phyloP scores from a whole-genome alignment of 2,888 invertebrate species.

The Galerucella nymphaeae region DNA sequence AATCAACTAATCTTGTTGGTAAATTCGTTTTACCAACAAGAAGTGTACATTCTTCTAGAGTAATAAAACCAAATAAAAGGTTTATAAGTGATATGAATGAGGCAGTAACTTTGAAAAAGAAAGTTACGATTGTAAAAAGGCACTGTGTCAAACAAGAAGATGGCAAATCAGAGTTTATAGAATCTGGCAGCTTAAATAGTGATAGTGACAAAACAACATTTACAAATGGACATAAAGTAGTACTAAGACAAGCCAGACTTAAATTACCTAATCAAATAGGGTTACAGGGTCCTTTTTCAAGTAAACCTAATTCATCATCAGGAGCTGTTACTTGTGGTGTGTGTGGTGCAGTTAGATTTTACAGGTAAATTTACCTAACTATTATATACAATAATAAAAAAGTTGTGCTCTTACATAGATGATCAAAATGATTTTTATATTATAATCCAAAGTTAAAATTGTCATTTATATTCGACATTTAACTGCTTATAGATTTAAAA shows the following conservation, averaged over 20 bases:
- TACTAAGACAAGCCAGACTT: constrained; percentile 68
- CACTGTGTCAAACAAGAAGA: constrained; percentile 45
- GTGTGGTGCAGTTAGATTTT: constrained; percentile 81
- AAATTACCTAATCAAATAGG: constrained; percentile 58
- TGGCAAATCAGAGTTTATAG: constrained; percentile 41
- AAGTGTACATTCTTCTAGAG: constrained; percentile 86
- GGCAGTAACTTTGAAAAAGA: constrained; percentile 59
- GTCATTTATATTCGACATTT: too few relatives aligned
- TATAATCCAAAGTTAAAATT: too few relatives aligned
- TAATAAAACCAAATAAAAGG: constrained; percentile 89
- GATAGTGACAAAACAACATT: constrained; percentile 59
- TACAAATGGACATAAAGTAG: constrained; percentile 72
- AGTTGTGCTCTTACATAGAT: too few relatives aligned
- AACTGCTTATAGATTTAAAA: too few relatives aligned
- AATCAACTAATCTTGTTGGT: constrained; percentile 63
- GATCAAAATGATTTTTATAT: too few relatives aligned
- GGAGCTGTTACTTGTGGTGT: constrained; percentile 81
- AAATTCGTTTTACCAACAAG: constrained; percentile 83
- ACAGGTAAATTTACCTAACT: constrained; percentile 58
- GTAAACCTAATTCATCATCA: constrained; percentile 62
- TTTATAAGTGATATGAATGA: constrained; percentile 73
- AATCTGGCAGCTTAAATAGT: constrained; percentile 46
- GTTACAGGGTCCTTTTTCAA: constrained; percentile 77
- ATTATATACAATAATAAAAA: too few relatives aligned
- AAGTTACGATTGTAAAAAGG: constrained; percentile 55